Conservation (phyloP, 2,113 vertebrate species). For the Peromyscus leucopus region DNA sequence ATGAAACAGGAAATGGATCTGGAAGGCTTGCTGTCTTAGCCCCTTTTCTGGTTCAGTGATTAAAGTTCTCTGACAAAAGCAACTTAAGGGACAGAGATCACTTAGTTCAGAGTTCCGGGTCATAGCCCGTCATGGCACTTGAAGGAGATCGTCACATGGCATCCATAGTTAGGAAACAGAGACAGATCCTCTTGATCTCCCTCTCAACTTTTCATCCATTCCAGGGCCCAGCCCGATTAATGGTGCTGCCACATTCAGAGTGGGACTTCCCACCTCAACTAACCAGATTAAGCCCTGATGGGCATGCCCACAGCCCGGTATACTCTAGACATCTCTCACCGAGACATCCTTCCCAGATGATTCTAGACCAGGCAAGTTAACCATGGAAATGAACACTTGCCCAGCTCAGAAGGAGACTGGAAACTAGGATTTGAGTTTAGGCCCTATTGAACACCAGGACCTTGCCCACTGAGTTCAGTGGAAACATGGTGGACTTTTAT, state of each 20-base stretch:
- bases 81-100: neutral
- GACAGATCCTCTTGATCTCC: neutral
- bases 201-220: neutral
- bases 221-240: neutral
- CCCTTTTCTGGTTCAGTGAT: neutral
- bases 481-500: neutral
- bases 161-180: neutral
- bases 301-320: accelerated
- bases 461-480: neutral
- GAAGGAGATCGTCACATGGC: neutral
- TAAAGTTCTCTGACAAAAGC: neutral
- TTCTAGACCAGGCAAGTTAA: neutral
- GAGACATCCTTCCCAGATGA: neutral
- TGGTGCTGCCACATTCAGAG: neutral
- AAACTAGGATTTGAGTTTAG: neutral
- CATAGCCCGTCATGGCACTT: neutral
- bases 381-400: neutral
- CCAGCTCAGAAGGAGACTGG: neutral
- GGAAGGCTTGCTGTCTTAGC: neutral
- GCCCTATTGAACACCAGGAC: neutral
- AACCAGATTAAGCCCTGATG: neutral
- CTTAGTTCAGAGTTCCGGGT: neutral
- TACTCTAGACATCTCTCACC: neutral
- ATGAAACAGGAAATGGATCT: neutral
- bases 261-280: neutral